These are phyloP conservation scores for Cosmia trapezina DNA, from an alignment of 2,888 invertebrate species.

Conservation along the genomic window DNA sequence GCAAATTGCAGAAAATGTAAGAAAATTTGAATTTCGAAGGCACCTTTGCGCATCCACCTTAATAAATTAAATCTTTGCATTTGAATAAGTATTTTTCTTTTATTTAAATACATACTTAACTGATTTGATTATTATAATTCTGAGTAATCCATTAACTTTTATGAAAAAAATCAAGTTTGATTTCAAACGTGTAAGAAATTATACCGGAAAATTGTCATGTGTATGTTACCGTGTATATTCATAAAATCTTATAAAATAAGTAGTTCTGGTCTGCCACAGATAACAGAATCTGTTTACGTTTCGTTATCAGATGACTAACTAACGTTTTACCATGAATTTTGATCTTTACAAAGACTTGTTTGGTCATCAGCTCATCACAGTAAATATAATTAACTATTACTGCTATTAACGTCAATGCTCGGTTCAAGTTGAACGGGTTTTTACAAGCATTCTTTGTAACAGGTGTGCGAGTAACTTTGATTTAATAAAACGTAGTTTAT, in stretches of 20 bases:
- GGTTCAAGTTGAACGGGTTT: constrained; percentile 41
- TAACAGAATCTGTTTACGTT: constrained; percentile 37
- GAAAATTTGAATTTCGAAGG: too few species aligned
- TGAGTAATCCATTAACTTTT: too few species aligned
- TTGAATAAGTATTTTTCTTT: too few species aligned
- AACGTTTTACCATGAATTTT: constrained; percentile 23
- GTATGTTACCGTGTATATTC: neutral
- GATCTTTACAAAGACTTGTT: constrained; percentile 35
- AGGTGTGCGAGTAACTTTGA: constrained; percentile 35
- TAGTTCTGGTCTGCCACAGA: constrained; percentile 35
- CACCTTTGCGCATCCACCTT: too few species aligned
- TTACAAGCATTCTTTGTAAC: constrained; percentile 30
- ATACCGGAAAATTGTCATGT: neutral
- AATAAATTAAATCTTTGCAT: too few species aligned
- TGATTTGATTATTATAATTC: too few species aligned
- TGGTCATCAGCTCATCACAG: constrained; percentile 37
- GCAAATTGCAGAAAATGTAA: too few species aligned
- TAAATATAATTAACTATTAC: constrained; percentile 24
- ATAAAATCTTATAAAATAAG: too few species aligned
- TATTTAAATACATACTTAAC: too few species aligned
- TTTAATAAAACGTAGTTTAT: constrained; percentile 28
- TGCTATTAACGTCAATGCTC: constrained; percentile 12
- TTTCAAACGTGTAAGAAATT: neutral
- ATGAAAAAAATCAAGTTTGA: too few species aligned
- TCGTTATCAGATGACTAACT: constrained; percentile 46